phyloP scores from a whole-genome alignment of 2,888 invertebrate genomes.

The Stenolophus ochropezus region DNA sequence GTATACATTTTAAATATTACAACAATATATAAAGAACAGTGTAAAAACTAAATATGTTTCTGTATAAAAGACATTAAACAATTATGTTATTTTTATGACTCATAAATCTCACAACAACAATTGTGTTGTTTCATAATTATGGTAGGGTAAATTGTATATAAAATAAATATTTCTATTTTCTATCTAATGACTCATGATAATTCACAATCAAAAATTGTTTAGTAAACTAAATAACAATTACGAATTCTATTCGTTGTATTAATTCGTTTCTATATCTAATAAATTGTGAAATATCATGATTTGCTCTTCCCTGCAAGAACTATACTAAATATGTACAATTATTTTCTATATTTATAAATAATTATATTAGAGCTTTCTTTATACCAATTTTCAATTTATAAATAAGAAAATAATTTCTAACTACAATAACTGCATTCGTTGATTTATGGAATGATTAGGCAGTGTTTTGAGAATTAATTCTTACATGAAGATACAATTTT shows the following conservation, averaged over 20 bases:
- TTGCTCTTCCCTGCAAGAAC: slow-evolving; percentile 28
- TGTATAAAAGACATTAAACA: slow-evolving; percentile 58
- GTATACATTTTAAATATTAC: slow-evolving; percentile 60
- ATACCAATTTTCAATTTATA: slow-evolving; percentile 37
- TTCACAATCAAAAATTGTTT: slow-evolving; percentile 26
- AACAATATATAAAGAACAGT: slow-evolving; percentile 59
- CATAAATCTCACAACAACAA: slow-evolving; percentile 57
- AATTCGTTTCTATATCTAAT: not conserved
- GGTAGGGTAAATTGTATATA: slow-evolving; percentile 54
- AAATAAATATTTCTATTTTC: slow-evolving; percentile 53
- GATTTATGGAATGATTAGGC: slow-evolving; percentile 34
- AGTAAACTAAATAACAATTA: not conserved
- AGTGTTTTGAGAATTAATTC: slow-evolving; percentile 22
- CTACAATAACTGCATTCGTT: slow-evolving; percentile 27
- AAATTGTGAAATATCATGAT: slow-evolving; percentile 41
- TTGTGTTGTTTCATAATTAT: slow-evolving; percentile 40
- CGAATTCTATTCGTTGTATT: not conserved
- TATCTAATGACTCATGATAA: slow-evolving; percentile 33
- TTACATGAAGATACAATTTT: slow-evolving; percentile 16
- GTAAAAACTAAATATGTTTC: slow-evolving; percentile 56
- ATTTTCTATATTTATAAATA: slow-evolving; percentile 59
- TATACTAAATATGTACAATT: slow-evolving; percentile 54
- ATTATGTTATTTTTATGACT: slow-evolving; percentile 56
- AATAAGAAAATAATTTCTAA: slow-evolving; percentile 39
- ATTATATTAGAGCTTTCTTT: slow-evolving; percentile 18